A percentile compares a stretch with the other conserved stretches of the same genome.
phyloP scores from a whole-genome alignment of 2,888 invertebrate species.

The Spodoptera picta region DNA sequence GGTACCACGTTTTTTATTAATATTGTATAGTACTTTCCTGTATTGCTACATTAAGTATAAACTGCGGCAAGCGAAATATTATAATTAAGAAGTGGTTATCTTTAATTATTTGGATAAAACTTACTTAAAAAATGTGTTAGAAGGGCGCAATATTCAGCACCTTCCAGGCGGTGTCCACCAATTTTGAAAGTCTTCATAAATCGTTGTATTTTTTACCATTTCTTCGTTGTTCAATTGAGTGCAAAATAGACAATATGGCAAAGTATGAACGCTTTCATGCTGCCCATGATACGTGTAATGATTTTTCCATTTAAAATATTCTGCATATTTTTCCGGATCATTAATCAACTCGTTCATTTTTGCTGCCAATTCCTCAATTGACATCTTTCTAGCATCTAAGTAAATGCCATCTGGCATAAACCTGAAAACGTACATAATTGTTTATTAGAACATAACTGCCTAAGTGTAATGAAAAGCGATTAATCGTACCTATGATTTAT shows the following conservation, averaged over 20 bases:
- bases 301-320: slow-evolving; percentile 67
- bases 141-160: slow-evolving; percentile 20
- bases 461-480: too few species aligned
- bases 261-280: slow-evolving; percentile 50
- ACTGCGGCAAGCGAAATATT: background rate
- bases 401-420: slow-evolving; percentile 66
- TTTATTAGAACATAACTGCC: too few species aligned
- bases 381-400: slow-evolving; percentile 56
- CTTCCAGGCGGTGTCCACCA: slow-evolving; percentile 46
- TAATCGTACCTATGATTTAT: background rate
- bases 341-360: slow-evolving; percentile 60
- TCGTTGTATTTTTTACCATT: slow-evolving; percentile 42
- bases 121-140: background rate
- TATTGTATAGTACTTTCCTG: too few species aligned
- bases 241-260: slow-evolving; percentile 63
- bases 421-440: slow-evolving; percentile 36
- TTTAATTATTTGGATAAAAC: background rate
- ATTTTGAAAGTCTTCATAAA: slow-evolving; percentile 49
- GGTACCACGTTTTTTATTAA: too few species aligned
- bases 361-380: slow-evolving; percentile 48
- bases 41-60: background rate
- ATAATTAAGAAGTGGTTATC: background rate
- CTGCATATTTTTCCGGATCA: slow-evolving; percentile 55
- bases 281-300: slow-evolving; percentile 61
- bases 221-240: slow-evolving; percentile 53